Evolutionary conservation across 2,888 invertebrate genomes (phyloP).

Genomic region (Amiota minor): DNA sequence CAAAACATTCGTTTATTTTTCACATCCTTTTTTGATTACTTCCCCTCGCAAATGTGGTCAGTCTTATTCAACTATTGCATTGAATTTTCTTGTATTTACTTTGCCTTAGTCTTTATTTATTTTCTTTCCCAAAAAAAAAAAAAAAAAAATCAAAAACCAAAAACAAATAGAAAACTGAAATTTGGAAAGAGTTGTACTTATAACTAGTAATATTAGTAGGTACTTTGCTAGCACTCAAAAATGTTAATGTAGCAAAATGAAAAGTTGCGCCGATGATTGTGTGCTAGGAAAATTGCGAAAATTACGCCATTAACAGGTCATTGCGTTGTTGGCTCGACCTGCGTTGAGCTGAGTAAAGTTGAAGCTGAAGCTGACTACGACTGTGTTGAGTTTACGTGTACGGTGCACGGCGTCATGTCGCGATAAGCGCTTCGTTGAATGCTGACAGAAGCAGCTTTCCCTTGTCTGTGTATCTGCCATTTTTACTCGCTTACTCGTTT

Average conservation of each 20-base stretch:
- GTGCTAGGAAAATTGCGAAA: conserved; percentile 53
- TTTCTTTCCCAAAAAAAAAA: no score
- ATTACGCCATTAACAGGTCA: conserved; percentile 65
- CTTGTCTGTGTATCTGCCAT: conserved; percentile 7
- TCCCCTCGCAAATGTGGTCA: no score
- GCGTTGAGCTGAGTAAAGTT: conserved; percentile 27
- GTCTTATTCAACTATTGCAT: no score
- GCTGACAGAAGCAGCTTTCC: neutral
- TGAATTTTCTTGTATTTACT: no score
- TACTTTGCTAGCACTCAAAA: no score
- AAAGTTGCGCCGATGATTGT: conserved; percentile 44
- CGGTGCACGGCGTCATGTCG: conserved; percentile 48
- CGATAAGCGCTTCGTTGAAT: conserved; percentile 47
- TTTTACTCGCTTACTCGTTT: conserved; percentile 42
- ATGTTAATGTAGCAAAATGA: conserved; percentile 40
- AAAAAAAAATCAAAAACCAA: no score
- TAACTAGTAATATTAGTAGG: no score
- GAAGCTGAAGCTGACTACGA: conserved; percentile 34
- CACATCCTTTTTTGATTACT: no score
- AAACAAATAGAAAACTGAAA: no score
- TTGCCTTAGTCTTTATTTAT: no score
- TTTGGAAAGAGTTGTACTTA: no score
- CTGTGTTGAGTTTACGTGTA: conserved; percentile 32
- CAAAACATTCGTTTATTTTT: no score
- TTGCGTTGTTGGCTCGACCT: conserved; percentile 44